Conservation (phyloP, 2,113 vertebrate species). For the Gymnorhina tibicen region DNA sequence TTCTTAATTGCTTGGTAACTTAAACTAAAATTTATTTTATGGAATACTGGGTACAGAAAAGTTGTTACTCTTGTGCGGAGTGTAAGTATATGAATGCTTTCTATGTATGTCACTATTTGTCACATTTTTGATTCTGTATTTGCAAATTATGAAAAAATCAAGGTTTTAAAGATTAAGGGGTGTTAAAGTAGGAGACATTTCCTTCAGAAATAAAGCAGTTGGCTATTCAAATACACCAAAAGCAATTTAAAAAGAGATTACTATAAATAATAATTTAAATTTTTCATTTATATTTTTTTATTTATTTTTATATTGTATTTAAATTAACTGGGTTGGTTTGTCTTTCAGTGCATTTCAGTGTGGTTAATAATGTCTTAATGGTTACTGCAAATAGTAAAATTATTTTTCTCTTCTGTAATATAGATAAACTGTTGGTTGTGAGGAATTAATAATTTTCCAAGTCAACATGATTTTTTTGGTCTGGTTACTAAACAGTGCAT, state of each 20-base stretch:
- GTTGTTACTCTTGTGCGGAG: not conserved
- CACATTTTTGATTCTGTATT: not conserved
- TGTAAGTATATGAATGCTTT: not conserved
- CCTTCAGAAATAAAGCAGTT: not conserved
- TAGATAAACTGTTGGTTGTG: not conserved
- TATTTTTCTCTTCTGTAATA: not conserved
- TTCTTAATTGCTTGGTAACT: not conserved
- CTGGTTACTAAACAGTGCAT: not conserved
- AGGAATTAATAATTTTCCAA: not conserved
- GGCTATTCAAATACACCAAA: not conserved
- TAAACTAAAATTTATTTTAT: not conserved
- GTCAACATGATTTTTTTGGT: not conserved
- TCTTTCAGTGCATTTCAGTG: not conserved
- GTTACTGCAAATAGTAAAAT: not conserved
- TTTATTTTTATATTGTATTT: not conserved
- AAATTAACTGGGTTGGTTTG: not conserved
- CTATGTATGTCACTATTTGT: not conserved
- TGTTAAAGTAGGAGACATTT: not conserved
- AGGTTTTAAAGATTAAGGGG: not conserved
- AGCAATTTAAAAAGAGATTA: not conserved
- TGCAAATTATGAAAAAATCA: not conserved
- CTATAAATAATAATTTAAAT: not conserved
- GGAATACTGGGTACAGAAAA: not conserved
- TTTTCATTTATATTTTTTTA: not conserved
- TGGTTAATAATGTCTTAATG: not conserved